Base-by-base conservation (phyloP, 2,113 vertebrate genomes). In the Anhinga rufa region DNA sequence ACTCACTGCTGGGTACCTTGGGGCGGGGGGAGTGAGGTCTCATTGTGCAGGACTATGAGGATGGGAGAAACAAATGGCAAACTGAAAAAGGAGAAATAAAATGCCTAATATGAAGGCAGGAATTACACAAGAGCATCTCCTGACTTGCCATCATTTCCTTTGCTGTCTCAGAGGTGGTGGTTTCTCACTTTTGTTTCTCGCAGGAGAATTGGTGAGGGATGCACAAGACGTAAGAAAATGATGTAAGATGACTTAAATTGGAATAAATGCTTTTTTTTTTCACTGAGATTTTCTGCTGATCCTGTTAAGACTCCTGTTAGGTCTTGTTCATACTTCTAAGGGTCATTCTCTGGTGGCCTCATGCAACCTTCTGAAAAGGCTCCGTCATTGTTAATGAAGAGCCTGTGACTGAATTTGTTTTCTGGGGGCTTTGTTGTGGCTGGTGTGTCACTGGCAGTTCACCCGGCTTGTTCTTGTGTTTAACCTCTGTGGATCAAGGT, bases 1-100 rank as follows among this genome's bases (percentile, higher is more conserved):
- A 69, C 18, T 86, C 0, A 0, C 7, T 14, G 5, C 14, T 66
- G 51, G 22, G 32, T 66, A 24, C 25, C 25, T 25, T 52, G 29
- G 10, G 14, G 21, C 1, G 0, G 9, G 9, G 22, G 46, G 21
- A 44, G 16, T 8, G 28, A 80, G 36, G 21, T 93, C 20, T 40
- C 14, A 8, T 46, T 74, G 44, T 34, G 48, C 5, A 31, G 25
- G 54, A 34, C 16, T 55, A 2, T 29, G 42, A 81, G 80, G 14
- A 26, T 13, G 3, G 75, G n/a, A 70, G 78, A 90, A 83, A 19
- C 13, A 32, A 78, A 80, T 57, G 40, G 7, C 14, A 65, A 54
- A 52, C 76, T 25, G 65, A 61, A 81, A 72, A 90, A 54, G 7
- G 49, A 81, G 55, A 71, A 75, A 78, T n/a, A 32, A 42, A 65